Evolutionary conservation across 2,888 invertebrate genomes (phyloP).

Genomic region (Margaritifera margaritifera): DNA sequence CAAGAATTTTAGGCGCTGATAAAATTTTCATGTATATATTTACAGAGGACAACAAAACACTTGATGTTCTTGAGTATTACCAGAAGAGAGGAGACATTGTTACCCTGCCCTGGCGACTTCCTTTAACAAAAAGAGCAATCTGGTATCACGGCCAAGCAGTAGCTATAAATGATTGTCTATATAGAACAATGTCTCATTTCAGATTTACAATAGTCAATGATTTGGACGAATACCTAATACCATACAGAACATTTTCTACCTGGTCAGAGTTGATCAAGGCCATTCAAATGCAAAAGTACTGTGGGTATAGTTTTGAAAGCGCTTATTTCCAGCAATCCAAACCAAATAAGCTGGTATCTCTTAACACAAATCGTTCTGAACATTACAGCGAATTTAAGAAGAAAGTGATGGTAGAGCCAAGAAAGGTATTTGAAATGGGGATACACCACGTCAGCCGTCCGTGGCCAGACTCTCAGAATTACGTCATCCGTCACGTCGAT

Average conservation of each 20-base stretch:
- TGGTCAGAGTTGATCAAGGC: conserved; percentile 39
- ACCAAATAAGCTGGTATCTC: conserved; percentile 33
- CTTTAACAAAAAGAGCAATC: conserved; percentile 35
- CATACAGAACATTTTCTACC: conserved; percentile 30
- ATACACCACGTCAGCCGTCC: conserved; percentile 72
- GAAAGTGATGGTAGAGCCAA: conserved; percentile 70
- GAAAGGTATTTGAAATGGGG: conserved; percentile 72
- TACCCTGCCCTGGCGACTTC: conserved; percentile 52
- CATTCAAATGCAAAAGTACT: too few relatives aligned
- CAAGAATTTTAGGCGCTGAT: conserved; percentile 54
- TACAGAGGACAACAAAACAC: conserved; percentile 31
- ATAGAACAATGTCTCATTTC: conserved; percentile 54
- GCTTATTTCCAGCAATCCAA: conserved; percentile 37
- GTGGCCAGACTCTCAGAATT: conserved; percentile 59
- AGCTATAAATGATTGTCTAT: conserved; percentile 65
- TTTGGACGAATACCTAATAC: conserved; percentile 62
- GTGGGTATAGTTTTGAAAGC: conserved; percentile 41
- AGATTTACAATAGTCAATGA: conserved; percentile 59
- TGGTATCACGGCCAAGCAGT: conserved; percentile 67
- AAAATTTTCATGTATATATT: conserved; percentile 58
- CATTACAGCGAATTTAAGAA: conserved; percentile 57
- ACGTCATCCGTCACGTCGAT: conserved; percentile 43
- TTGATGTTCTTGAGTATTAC: conserved; percentile 49
- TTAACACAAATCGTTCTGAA: conserved; percentile 33
- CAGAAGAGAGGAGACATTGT: conserved; percentile 35